Conservation (phyloP, 2,797 vertebrate genomes). For the Scomberomorus guttatus region DNA sequence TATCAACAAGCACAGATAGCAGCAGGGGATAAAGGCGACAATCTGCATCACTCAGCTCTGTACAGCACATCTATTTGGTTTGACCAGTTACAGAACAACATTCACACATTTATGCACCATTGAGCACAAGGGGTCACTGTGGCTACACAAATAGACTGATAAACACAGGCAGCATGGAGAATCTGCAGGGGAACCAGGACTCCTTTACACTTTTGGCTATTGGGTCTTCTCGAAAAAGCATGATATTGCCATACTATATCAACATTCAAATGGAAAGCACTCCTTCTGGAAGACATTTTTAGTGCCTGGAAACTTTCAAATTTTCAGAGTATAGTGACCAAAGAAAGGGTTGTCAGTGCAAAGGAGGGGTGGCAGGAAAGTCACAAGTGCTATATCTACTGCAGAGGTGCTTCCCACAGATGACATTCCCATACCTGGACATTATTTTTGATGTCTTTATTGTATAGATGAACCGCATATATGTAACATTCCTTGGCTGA, state of each 20-base stretch:
- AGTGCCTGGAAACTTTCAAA: conserved; percentile 63
- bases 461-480: conserved; percentile 44
- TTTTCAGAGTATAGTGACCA: conserved; percentile 48
- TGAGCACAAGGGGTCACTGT: conserved; percentile 85
- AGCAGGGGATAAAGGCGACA: conserved; percentile 70
- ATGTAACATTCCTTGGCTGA: conserved; percentile 72
- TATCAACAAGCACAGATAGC: conserved; percentile 80
- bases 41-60: conserved; percentile 76
- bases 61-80: conserved; percentile 84
- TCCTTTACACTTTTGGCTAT: conserved; percentile 62
- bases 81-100: conserved; percentile 83
- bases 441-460: conserved; percentile 33
- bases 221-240: conserved; percentile 67
- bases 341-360: conserved; percentile 52
- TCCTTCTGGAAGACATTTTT: conserved; percentile 82
- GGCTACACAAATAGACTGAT: conserved; percentile 76
- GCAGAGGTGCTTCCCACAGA: conserved; percentile 39
- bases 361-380: conserved; percentile 26
- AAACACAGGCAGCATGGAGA: conserved; percentile 69
- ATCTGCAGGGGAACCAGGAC: conserved; percentile 62
- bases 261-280: conserved; percentile 60
- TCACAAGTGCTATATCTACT: conserved; percentile 41
- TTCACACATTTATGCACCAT: conserved; percentile 84
- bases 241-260: conserved; percentile 75
- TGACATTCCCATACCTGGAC: conserved; percentile 32